phyloP scores from a whole-genome alignment of 2,113 vertebrate genomes.

The Acanthochromis polyacanthus region DNA sequence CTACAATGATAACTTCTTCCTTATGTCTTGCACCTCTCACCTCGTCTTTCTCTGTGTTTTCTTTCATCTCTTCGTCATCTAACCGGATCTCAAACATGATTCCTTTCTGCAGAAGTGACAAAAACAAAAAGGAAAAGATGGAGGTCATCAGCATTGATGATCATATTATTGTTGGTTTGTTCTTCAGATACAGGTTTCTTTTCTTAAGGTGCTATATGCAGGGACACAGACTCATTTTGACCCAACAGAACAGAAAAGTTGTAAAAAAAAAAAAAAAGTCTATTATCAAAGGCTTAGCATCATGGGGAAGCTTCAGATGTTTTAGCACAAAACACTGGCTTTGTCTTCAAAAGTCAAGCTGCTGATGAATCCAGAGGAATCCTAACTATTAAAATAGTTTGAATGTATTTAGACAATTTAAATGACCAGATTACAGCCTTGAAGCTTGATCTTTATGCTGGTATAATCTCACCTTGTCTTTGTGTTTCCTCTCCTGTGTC shows the following conservation, averaged over 20 bases:
- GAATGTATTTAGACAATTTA: too few relatives aligned
- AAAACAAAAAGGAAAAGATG: not conserved
- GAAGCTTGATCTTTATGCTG: not conserved
- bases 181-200: too few relatives aligned
- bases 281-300: not conserved
- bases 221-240: too few relatives aligned
- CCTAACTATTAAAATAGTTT: too few relatives aligned
- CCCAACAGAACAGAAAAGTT: too few relatives aligned
- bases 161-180: not conserved
- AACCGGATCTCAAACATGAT: conserved; percentile 93
- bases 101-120: conserved; percentile 82
- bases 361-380: too few relatives aligned
- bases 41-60: conserved; percentile 52
- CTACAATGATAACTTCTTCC: not conserved
- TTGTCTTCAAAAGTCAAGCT: too few relatives aligned
- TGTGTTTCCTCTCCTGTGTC: conserved; percentile 72
- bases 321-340: too few relatives aligned
- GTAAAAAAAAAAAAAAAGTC: too few relatives aligned
- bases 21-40: conserved; percentile 6
- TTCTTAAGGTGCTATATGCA: not conserved
- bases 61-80: conserved; percentile 71
- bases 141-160: not conserved
- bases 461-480: conserved; percentile 82
- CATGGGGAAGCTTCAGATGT: too few relatives aligned
- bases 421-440: not conserved